Percentiles rank a stretch among this genome's conserved stretches.
These are phyloP conservation scores for Sigmodon hispidus DNA, from an alignment of 2,113 vertebrate genomes.

Conservation along the genomic window DNA sequence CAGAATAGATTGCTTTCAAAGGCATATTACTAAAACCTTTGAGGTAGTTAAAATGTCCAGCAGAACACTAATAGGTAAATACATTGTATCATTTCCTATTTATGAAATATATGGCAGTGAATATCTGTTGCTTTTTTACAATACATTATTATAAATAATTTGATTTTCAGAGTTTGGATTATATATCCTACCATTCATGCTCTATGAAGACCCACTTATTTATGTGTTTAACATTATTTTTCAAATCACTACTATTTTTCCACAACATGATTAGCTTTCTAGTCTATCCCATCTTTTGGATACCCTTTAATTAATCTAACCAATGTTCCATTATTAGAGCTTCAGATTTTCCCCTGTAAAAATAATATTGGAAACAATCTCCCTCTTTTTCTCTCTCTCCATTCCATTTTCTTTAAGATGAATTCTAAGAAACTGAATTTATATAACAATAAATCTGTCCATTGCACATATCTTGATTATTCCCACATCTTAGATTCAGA, in stretches of 20 bases:
- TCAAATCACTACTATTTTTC: background rate
- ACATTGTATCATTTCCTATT: background rate
- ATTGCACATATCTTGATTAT: background rate
- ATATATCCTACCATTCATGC: background rate
- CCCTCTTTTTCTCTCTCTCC: background rate
- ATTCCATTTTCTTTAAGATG: conserved; percentile 30
- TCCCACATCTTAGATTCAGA: background rate
- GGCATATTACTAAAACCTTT: background rate
- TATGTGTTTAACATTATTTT: background rate
- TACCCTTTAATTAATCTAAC: background rate
- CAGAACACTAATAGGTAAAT: background rate
- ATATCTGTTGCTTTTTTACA: background rate
- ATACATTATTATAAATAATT: background rate
- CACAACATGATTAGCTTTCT: background rate
- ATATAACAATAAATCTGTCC: background rate
- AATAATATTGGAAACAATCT: conserved; percentile 4
- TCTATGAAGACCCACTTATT: background rate
- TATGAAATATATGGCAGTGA: background rate
- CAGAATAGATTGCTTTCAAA: conserved; percentile 35
- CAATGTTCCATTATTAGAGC: background rate
- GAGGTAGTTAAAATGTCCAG: background rate
- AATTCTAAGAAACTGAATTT: conserved; percentile 33
- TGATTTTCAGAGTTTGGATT: background rate
- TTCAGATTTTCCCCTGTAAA: conserved; percentile 21
- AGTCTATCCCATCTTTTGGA: background rate